Percentiles rank a stretch among this genome's conserved stretches.
These are phyloP conservation scores for Pangasius djambal DNA, from an alignment of 2,797 vertebrate species.

Conservation along the genomic window DNA sequence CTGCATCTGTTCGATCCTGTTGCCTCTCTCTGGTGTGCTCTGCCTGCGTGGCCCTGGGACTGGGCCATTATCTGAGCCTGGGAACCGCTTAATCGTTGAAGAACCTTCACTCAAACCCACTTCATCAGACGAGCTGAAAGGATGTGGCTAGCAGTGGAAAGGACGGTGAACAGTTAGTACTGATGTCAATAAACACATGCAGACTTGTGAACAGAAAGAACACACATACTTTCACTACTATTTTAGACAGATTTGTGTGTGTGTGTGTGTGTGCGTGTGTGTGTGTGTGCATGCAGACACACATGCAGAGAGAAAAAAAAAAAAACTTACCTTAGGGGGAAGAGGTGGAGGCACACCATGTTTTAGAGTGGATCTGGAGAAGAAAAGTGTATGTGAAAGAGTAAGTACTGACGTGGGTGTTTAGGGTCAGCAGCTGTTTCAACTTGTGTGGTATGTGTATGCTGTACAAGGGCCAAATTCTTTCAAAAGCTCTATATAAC, in stretches of 20 bases:
- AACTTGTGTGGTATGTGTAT: neutral
- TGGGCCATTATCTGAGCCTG: conserved; percentile 79
- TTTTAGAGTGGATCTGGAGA: conserved; percentile 87
- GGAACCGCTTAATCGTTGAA: conserved; percentile 87
- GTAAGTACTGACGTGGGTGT: neutral
- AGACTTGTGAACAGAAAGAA: neutral
- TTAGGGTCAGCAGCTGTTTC: neutral
- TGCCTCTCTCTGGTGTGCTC: conserved; percentile 84
- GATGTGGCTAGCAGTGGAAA: conserved; percentile 76
- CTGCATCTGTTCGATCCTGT: conserved; percentile 66
- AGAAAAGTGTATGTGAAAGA: conserved; percentile 25
- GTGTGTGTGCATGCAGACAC: neutral
- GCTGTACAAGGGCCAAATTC: neutral
- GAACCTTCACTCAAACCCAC: conserved; percentile 80
- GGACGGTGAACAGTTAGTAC: neutral
- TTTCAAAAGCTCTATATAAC: neutral
- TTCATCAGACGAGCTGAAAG: conserved; percentile 86
- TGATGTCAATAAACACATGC: neutral
- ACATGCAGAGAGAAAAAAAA: neutral
- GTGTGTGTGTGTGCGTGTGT: neutral
- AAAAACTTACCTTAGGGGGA: conserved; percentile 88
- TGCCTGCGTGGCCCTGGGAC: conserved; percentile 79
- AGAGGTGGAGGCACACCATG: conserved; percentile 86
- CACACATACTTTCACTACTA: neutral
- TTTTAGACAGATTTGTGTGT: neutral